Conservation (phyloP, 2,888 invertebrate genomes). For the Dorcus parallelipipedus region DNA sequence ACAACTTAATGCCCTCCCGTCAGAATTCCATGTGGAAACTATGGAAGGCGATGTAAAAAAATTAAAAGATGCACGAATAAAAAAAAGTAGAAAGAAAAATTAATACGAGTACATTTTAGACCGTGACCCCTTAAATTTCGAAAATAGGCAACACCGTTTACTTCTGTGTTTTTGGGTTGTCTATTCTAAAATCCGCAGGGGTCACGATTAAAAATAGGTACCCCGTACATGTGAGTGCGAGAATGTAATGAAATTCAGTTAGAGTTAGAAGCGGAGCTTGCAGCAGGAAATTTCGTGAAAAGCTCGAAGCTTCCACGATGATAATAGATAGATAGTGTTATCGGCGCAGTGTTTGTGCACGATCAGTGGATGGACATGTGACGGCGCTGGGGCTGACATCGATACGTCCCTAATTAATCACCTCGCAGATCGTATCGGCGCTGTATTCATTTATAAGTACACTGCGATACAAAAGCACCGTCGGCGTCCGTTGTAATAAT, state of each 20-base stretch:
- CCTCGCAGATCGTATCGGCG: constrained; percentile 2
- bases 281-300: constrained; percentile 8
- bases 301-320: constrained; percentile 13
- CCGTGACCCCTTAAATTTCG: no score
- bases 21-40: not conserved
- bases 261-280: not conserved
- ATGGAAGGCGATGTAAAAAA: no score
- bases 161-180: no score
- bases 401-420: constrained; percentile 20
- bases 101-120: no score
- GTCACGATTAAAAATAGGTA: no score
- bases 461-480: not conserved
- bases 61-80: no score
- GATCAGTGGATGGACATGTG: constrained; percentile 13
- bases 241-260: no score
- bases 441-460: not conserved
- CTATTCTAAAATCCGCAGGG: no score
- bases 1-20: not conserved
- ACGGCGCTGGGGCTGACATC: constrained; percentile 13
- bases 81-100: no score
- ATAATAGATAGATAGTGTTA: constrained; percentile 16
- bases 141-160: no score
- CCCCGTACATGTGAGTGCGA: no score
- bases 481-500: constrained; percentile 6
- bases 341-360: constrained; percentile 16